These are phyloP conservation scores for Forbesichthys agassizii DNA, from an alignment of 2,113 vertebrate genomes.

Conservation along the genomic window DNA sequence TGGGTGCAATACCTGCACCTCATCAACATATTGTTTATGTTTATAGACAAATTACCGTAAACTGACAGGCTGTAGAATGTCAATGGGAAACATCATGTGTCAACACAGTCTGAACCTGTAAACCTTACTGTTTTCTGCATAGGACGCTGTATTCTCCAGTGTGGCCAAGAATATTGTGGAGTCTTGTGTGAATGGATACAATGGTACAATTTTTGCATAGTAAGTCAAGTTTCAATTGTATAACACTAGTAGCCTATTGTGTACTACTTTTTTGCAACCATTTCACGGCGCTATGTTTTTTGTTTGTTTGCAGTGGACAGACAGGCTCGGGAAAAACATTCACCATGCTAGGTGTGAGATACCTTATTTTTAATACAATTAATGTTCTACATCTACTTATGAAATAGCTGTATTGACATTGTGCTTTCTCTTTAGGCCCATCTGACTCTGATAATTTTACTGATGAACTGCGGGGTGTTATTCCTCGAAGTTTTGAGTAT, in stretches of 20 bases:
- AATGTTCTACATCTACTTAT: neutral
- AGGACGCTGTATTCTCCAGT: slow-evolving; percentile 91
- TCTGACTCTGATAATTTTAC: slow-evolving; percentile 92
- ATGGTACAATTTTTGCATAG: slow-evolving; percentile 98
- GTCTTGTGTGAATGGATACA: slow-evolving; percentile 96
- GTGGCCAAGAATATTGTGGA: slow-evolving; percentile 94
- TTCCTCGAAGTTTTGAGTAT: slow-evolving; percentile 96
- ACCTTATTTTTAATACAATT: neutral
- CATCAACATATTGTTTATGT: neutral
- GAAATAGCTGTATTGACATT: neutral
- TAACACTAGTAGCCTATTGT: neutral
- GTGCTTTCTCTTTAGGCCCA: slow-evolving; percentile 79
- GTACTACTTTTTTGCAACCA: neutral
- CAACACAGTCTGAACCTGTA: neutral
- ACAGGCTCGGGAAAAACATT: slow-evolving; percentile 97
- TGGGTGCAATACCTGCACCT: slow-evolving; percentile 34
- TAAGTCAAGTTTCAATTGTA: slow-evolving; percentile 73
- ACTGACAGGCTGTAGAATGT: neutral
- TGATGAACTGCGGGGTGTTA: slow-evolving; percentile 90
- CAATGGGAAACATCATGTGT: neutral
- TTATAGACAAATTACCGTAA: neutral
- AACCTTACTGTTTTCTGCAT: slow-evolving; percentile 8
- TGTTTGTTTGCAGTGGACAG: slow-evolving; percentile 84
- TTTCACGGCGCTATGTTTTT: neutral
- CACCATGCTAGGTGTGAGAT: slow-evolving; percentile 92